Percentiles rank a stretch among this genome's conserved stretches.
Evolutionary conservation across 2,888 invertebrate species (phyloP).

Genomic region (Meiosimyza platycephala): DNA sequence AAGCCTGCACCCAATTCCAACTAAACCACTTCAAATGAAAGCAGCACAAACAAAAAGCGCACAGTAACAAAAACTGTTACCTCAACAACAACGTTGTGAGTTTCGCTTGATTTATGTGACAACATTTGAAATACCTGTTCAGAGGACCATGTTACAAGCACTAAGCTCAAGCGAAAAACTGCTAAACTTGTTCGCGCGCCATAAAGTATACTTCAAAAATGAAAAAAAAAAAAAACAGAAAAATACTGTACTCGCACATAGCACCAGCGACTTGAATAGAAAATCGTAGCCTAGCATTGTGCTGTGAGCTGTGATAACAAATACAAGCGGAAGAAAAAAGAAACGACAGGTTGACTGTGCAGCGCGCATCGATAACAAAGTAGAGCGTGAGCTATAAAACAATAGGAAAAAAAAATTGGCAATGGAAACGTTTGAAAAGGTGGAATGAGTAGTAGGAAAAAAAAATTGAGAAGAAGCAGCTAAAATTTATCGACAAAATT

Average conservation of each 20-base stretch:
- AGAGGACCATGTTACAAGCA: conserved; percentile 3
- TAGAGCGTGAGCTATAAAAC: not conserved
- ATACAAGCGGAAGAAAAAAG: not conserved
- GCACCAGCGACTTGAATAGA: not conserved
- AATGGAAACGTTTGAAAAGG: not conserved
- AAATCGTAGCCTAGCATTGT: conserved; percentile 8
- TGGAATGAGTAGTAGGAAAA: not conserved
- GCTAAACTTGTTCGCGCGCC: conserved; percentile 4
- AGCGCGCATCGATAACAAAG: conserved; percentile 18
- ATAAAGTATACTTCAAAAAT: conserved; percentile 17
- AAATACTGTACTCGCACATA: conserved; percentile 1
- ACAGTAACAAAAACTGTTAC: conserved; percentile 17
- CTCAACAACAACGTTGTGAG: conserved; percentile 15
- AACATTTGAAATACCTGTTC: conserved; percentile 41
- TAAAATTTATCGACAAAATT: conserved; percentile 22
- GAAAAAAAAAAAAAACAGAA: not conserved
- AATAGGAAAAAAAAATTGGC: not conserved
- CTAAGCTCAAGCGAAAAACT: not conserved
- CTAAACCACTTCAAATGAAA: no score
- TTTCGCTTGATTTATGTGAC: conserved; percentile 37
- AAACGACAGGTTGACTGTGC: conserved; percentile 7
- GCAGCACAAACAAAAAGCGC: conserved; percentile 6
- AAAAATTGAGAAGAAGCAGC: not conserved
- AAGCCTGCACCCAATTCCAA: no score
- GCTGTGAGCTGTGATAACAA: not conserved